Conservation (phyloP, 1,140 invertebrate species). For the Listronotus oregonensis region DNA sequence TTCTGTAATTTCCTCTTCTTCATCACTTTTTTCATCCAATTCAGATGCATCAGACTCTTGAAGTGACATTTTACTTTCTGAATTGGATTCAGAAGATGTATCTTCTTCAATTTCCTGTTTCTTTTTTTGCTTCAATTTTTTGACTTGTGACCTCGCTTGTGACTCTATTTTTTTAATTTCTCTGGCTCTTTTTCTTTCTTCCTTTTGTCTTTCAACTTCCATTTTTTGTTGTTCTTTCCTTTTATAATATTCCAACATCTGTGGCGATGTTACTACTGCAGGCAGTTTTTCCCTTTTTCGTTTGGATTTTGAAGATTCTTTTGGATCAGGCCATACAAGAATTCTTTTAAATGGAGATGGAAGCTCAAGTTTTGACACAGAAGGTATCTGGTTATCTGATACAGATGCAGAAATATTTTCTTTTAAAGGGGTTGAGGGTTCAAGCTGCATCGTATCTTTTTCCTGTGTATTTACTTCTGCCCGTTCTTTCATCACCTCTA, state of each 20-base stretch:
- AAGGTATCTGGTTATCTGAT: no score
- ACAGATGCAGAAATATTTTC: no score
- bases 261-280: constrained; percentile 70
- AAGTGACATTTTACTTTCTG: not conserved
- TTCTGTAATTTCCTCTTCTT: not conserved
- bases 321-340: constrained; percentile 3
- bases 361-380: no score
- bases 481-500: no score
- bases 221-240: not conserved
- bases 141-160: constrained; percentile 52
- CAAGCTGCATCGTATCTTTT: not conserved
- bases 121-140: not conserved
- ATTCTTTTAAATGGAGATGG: not conserved
- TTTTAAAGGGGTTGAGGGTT: not conserved
- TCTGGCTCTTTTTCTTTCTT: not conserved
- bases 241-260: not conserved
- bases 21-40: not conserved
- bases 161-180: constrained; percentile 52
- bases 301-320: no score
- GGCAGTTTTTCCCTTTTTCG: constrained; percentile 57
- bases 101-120: not conserved
- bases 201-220: not conserved
- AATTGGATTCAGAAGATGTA: not conserved
- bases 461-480: no score
- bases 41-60: not conserved